A percentile compares a stretch with the other conserved stretches of the same genome.
Conservation (phyloP, 2,888 invertebrate genomes). For the Copidosoma aretas region DNA sequence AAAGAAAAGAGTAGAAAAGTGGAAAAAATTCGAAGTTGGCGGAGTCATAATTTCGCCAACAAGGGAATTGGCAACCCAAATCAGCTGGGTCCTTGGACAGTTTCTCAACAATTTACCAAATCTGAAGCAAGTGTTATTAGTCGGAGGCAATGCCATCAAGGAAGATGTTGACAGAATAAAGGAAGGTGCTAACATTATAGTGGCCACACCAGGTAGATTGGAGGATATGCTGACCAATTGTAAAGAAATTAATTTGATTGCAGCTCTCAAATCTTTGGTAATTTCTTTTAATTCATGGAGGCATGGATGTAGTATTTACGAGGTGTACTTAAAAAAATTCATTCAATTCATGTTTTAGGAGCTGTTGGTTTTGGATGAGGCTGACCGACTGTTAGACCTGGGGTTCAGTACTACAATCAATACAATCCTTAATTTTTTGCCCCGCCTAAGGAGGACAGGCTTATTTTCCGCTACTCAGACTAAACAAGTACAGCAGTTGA, state of each 20-base stretch:
- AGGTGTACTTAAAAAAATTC: slow-evolving; percentile 11
- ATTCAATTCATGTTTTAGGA: slow-evolving; percentile 68
- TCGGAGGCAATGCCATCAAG: slow-evolving; percentile 85
- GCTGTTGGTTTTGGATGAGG: slow-evolving; percentile 93
- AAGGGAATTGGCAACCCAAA: slow-evolving; percentile 92
- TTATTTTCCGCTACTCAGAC: slow-evolving; percentile 99
- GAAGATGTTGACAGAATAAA: slow-evolving; percentile 75
- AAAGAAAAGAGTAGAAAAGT: slow-evolving; percentile 67
- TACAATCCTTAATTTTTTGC: slow-evolving; percentile 87
- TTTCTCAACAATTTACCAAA: slow-evolving; percentile 63
- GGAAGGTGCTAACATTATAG: slow-evolving; percentile 82
- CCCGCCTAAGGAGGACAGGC: slow-evolving; percentile 92
- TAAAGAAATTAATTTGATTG: slow-evolving; percentile 73
- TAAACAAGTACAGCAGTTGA: slow-evolving; percentile 87
- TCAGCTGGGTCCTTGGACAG: slow-evolving; percentile 70
- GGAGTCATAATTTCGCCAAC: slow-evolving; percentile 94
- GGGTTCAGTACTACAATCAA: slow-evolving; percentile 88
- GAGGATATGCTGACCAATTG: slow-evolving; percentile 82
- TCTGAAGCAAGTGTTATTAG: slow-evolving; percentile 70
- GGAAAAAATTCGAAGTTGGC: slow-evolving; percentile 80
- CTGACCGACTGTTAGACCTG: slow-evolving; percentile 90
- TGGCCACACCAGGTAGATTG: slow-evolving; percentile 94
- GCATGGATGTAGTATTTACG: neutral
- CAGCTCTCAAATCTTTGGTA: slow-evolving; percentile 78
- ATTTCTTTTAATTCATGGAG: neutral